phyloP scores from a whole-genome alignment of 1,140 invertebrate genomes.

The Proales similis region DNA sequence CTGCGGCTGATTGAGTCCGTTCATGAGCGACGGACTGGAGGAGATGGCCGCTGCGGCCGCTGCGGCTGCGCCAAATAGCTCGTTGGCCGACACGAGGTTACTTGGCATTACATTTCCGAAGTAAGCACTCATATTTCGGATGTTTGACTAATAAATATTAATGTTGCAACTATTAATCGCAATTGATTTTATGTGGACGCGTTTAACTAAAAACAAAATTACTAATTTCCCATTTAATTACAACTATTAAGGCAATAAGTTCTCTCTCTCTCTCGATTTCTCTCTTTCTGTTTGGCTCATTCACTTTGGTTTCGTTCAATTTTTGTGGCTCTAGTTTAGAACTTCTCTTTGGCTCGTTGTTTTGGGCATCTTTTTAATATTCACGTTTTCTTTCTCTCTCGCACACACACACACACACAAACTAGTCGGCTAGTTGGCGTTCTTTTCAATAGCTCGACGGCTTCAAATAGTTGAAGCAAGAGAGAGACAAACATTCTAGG shows the following conservation, averaged over 20 bases:
- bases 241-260: not conserved
- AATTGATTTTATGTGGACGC: not conserved
- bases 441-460: too few relatives aligned
- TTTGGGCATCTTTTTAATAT: too few relatives aligned
- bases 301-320: not conserved
- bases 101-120: conserved; percentile 37
- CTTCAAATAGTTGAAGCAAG: too few relatives aligned
- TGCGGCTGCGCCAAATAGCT: conserved; percentile 32
- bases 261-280: not conserved
- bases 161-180: not conserved
- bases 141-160: not conserved
- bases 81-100: conserved; percentile 32
- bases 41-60: conserved; percentile 26
- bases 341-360: too few relatives aligned
- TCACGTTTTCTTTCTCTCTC: too few relatives aligned
- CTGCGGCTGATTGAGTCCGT: not conserved
- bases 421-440: too few relatives aligned
- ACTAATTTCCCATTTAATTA: not conserved
- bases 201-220: too few relatives aligned
- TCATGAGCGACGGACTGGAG: too few relatives aligned
- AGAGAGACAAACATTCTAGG: too few relatives aligned
- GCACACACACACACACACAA: too few relatives aligned
- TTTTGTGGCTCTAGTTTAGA: too few relatives aligned
- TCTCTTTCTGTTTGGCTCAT: not conserved
- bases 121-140: conserved; percentile 17